Percentiles rank a stretch among this genome's conserved stretches.
phyloP scores from a whole-genome alignment of 2,888 invertebrate species.

The Mesodorylaimus sp. region DNA sequence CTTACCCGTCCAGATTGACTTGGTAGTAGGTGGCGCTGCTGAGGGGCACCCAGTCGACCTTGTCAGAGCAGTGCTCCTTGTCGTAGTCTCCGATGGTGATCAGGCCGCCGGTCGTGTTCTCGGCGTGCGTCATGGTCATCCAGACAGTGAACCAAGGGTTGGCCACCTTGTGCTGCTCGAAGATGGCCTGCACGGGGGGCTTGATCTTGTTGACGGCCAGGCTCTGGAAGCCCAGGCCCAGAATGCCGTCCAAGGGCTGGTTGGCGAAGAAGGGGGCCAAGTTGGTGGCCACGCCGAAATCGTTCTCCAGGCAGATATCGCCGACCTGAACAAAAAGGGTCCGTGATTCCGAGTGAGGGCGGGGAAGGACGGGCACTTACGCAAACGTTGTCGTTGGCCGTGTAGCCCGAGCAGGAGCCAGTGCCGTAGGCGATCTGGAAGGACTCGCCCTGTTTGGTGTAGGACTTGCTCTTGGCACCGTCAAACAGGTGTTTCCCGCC shows the following conservation, averaged over 20 bases:
- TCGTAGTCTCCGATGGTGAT: too few relatives aligned
- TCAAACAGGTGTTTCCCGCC: neutral
- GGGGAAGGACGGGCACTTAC: too few relatives aligned
- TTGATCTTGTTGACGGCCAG: conserved; percentile 34
- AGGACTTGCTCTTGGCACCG: neutral
- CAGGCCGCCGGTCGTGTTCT: too few relatives aligned
- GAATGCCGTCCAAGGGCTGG: conserved; percentile 30
- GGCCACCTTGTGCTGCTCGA: too few relatives aligned
- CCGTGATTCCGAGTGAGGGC: too few relatives aligned
- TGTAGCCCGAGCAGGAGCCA: conserved; percentile 34
- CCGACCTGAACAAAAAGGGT: conserved; percentile 33
- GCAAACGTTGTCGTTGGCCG: too few relatives aligned
- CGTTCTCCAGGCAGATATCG: conserved; percentile 29
- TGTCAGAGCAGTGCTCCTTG: neutral
- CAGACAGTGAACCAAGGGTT: conserved; percentile 15
- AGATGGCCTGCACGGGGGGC: conserved; percentile 34
- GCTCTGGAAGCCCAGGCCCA: conserved; percentile 33
- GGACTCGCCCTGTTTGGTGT: neutral
- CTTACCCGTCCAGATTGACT: conserved; percentile 10
- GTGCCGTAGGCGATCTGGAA: conserved; percentile 35
- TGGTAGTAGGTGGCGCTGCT: conserved; percentile 6
- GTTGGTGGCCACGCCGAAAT: too few relatives aligned
- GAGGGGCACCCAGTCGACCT: conserved; percentile 10
- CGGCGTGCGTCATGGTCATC: conserved; percentile 9
- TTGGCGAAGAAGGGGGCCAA: conserved; percentile 39